Percentiles rank a stretch among this genome's conserved stretches.
phyloP scores from a whole-genome alignment of 2,888 invertebrate species.

The Holacanthella duospinosa region DNA sequence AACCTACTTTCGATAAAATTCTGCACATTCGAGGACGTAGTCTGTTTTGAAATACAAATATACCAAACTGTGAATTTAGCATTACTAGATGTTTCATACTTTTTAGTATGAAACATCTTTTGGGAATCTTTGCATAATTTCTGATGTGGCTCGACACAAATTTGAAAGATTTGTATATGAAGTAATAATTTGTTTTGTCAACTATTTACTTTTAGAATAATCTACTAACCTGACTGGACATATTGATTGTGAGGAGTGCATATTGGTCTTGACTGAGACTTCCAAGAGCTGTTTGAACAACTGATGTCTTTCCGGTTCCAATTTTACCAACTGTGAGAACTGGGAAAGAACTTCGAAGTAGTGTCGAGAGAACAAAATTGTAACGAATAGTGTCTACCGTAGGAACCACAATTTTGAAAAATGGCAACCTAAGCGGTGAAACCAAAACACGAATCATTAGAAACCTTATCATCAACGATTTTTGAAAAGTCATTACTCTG shows the following conservation, averaged over 20 bases:
- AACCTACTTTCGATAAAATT: too few relatives aligned
- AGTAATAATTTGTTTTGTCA: too few relatives aligned
- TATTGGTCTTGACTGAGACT: constrained; percentile 50
- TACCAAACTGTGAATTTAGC: too few relatives aligned
- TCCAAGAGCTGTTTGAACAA: constrained; percentile 57
- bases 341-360: constrained; percentile 56
- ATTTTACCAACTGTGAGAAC: constrained; percentile 71
- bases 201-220: too few relatives aligned
- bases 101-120: too few relatives aligned
- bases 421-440: constrained; percentile 51
- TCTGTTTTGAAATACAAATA: too few relatives aligned
- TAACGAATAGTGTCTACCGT: constrained; percentile 81
- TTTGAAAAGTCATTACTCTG: constrained; percentile 47
- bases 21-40: too few relatives aligned
- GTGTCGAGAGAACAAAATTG: constrained; percentile 57
- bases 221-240: constrained; percentile 74
- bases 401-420: constrained; percentile 73
- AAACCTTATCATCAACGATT: neutral
- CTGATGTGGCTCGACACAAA: too few relatives aligned
- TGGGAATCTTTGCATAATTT: too few relatives aligned
- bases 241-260: constrained; percentile 63
- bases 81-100: too few relatives aligned
- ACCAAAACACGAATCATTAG: neutral
- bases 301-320: constrained; percentile 76
- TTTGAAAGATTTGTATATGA: too few relatives aligned